Percentiles rank a stretch among this genome's conserved stretches.
These are phyloP conservation scores for Drosophila leontia DNA, from an alignment of 1,140 invertebrate genomes.

Conservation along the genomic window DNA sequence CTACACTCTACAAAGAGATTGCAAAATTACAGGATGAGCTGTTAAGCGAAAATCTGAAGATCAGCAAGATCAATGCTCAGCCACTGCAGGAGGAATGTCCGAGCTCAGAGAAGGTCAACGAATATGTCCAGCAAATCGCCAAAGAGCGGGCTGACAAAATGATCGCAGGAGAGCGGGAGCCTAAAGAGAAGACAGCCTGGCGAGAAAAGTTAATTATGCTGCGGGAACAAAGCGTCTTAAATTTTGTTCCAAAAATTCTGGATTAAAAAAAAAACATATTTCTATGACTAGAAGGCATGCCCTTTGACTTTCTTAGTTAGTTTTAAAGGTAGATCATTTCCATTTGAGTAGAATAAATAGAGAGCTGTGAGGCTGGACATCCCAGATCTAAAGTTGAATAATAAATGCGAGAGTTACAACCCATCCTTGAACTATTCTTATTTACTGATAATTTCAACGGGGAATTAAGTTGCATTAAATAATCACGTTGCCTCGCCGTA, in stretches of 20 bases:
- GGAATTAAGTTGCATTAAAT: too few relatives aligned
- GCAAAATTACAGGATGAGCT: neutral
- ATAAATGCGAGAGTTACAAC: neutral
- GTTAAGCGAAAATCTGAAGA: too few relatives aligned
- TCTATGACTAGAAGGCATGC: too few relatives aligned
- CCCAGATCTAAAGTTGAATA: neutral
- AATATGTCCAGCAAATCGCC: neutral
- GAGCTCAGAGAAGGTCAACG: neutral
- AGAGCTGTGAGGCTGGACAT: neutral
- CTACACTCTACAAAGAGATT: neutral
- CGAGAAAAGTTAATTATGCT: too few relatives aligned
- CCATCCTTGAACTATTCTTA: neutral
- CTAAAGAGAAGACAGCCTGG: fast-evolving
- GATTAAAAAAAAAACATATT: too few relatives aligned
- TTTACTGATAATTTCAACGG: neutral
- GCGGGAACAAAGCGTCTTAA: too few relatives aligned
- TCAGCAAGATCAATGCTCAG: neutral
- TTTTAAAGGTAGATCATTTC: too few relatives aligned
- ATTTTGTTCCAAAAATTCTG: too few relatives aligned
- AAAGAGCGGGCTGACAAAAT: neutral
- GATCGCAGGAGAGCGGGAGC: neutral
- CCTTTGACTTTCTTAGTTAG: too few relatives aligned
- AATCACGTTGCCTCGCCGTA: too few relatives aligned
- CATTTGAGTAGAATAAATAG: too few relatives aligned
- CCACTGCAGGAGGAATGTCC: neutral